These are phyloP conservation scores for Rhynchonema sp. DNA, from an alignment of 2,888 invertebrate species.

Conservation along the genomic window DNA sequence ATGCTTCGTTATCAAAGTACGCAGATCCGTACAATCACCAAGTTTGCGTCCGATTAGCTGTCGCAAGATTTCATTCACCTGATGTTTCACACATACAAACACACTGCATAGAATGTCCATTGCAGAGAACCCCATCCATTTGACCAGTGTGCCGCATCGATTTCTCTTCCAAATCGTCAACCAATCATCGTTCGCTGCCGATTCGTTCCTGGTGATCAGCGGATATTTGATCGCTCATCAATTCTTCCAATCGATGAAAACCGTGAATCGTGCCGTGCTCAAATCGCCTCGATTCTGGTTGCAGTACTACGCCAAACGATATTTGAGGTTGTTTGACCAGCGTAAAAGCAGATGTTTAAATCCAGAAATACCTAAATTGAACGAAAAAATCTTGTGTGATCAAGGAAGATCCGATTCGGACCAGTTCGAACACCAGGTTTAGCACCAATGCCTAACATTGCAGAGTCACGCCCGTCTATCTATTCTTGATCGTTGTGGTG, in stretches of 20 bases:
- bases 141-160: neutral
- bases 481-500: neutral
- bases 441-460: too few species aligned
- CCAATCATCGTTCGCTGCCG: neutral
- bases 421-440: too few species aligned
- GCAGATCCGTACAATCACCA: too few species aligned
- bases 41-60: too few species aligned
- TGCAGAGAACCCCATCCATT: neutral
- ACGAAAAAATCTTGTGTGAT: too few species aligned
- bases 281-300: neutral
- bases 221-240: neutral
- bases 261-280: neutral
- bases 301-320: neutral
- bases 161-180: neutral
- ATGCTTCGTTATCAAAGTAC: too few species aligned
- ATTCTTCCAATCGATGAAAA: neutral
- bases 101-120: too few species aligned
- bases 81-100: too few species aligned
- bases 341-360: too few species aligned
- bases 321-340: neutral
- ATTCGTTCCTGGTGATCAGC: neutral
- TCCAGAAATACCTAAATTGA: too few species aligned
- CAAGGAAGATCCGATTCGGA: too few species aligned
- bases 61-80: too few species aligned
- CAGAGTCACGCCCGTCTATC: neutral